Evolutionary conservation across 2,113 vertebrate genomes (phyloP).

Genomic region (Suncus etruscus): DNA sequence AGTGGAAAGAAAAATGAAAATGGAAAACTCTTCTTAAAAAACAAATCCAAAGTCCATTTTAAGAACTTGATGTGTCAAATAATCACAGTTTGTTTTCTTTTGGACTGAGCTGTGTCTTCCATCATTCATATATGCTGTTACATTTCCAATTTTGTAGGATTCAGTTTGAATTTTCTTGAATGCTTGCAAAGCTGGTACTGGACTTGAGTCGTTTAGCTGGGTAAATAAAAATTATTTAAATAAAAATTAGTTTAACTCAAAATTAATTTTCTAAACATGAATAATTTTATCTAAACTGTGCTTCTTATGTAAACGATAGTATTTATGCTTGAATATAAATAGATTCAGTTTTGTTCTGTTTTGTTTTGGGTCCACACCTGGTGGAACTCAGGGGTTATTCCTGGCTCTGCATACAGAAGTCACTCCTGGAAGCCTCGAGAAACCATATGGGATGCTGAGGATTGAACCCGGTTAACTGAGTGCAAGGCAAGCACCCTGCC

Average conservation of each 20-base stretch:
- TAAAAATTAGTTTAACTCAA: slow-evolving; percentile 77
- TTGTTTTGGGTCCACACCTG: too few species aligned
- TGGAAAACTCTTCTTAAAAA: slow-evolving; percentile 78
- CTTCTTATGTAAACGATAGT: background rate
- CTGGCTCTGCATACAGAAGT: too few species aligned
- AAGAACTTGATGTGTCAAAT: slow-evolving; percentile 50
- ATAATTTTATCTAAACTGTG: slow-evolving; percentile 23
- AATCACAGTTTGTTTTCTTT: slow-evolving; percentile 61
- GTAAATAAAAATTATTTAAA: slow-evolving; percentile 81
- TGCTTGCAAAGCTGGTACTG: slow-evolving; percentile 92
- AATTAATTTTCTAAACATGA: slow-evolving; percentile 50
- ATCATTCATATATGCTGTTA: background rate
- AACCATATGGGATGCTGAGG: too few species aligned
- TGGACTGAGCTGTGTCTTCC: background rate
- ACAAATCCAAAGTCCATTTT: slow-evolving; percentile 74
- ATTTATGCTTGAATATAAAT: slow-evolving; percentile 14
- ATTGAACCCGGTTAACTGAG: too few species aligned
- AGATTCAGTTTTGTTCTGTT: background rate
- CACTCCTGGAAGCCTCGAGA: too few species aligned
- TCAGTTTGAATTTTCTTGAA: slow-evolving; percentile 97
- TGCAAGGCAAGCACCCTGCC: too few species aligned
- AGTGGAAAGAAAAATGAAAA: slow-evolving; percentile 43
- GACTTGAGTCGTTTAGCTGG: slow-evolving; percentile 95
- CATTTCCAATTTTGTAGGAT: slow-evolving; percentile 74
- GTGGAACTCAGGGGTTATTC: too few species aligned